These are phyloP conservation scores for Phycodurus eques DNA, from an alignment of 2,113 vertebrate species.

Conservation along the genomic window DNA sequence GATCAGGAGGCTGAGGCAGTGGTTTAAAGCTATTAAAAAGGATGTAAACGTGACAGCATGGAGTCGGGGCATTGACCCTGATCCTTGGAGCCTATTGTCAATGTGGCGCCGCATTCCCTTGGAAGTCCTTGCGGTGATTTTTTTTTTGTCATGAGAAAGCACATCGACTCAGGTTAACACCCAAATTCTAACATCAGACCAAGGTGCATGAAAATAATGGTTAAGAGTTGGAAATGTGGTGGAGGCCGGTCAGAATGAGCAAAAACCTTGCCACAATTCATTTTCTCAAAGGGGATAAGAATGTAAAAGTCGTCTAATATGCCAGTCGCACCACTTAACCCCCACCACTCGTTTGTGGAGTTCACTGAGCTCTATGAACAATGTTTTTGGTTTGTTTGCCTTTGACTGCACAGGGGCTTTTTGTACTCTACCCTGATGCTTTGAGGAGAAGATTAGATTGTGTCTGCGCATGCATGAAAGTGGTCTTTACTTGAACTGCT, in stretches of 20 bases:
- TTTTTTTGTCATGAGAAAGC: constrained; percentile 9
- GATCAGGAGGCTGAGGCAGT: constrained; percentile 63
- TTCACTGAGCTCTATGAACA: constrained; percentile 29
- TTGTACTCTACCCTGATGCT: constrained; percentile 23
- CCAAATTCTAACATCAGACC: constrained; percentile 19
- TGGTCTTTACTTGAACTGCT: constrained; percentile 23
- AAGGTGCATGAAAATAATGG: constrained; percentile 22
- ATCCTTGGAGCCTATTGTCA: constrained; percentile 48
- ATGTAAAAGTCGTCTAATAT: constrained; percentile 39
- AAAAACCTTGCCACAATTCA: constrained; percentile 23
- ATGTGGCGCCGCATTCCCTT: constrained; percentile 29
- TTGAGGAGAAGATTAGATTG: constrained; percentile 31
- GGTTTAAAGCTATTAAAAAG: constrained; percentile 65
- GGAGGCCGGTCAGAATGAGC: constrained; percentile 36
- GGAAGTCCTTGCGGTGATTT: constrained; percentile 30
- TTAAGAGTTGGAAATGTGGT: constrained; percentile 17
- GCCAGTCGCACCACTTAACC: constrained; percentile 15
- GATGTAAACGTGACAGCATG: constrained; percentile 57
- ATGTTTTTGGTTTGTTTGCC: constrained; percentile 29
- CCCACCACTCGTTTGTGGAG: constrained; percentile 11
- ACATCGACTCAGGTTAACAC: constrained; percentile 22
- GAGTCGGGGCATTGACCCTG: constrained; percentile 49
- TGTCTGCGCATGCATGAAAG: neutral
- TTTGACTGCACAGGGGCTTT: constrained; percentile 44
- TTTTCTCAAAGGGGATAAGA: constrained; percentile 5